Evolutionary conservation across 2,888 invertebrate species (phyloP), one percentile per base, ranked within the genome.

Genomic region (Nomada lathburiana): DNA sequence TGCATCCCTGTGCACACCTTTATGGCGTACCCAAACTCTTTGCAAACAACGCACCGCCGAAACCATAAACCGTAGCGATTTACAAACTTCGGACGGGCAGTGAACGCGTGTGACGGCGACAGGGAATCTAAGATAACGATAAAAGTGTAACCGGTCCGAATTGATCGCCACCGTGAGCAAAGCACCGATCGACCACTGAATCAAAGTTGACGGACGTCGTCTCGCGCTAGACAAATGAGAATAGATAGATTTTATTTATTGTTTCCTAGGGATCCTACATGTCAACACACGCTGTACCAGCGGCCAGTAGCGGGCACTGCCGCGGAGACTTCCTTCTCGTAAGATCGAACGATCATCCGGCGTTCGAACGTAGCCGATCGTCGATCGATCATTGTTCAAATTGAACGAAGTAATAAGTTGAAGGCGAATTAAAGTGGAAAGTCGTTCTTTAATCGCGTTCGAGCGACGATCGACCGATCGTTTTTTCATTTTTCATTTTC

Each of bases 191-290:
- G 88, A 90, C 87, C 90, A 86, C 29, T 77, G 82, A 86, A 91
- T 90, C 89, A 88, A 90, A 90, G 86, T 78, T 71, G 87, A 89
- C 84, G 79, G 86, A 86, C 82, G 59, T 76, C 78, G 87, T 89
- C 84, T 89, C 90, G 85, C 89, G 86, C 84, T 90, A 89, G 87
- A 85, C 89, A 86, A 89, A 90, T 88, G 89, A 92, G 89, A 89
- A 91, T 93, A 93, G 93, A 91, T 93, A 92, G 92, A 92, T 92
- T 93, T 93, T 93, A 93, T 93, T 93, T 93, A 93, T 93, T 93
- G 92, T 93, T 93, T 92, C 90, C 87, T 91, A 91, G 89, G 84
- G 87, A 90, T 89, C 86, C 72, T 75, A 86, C 80, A 80, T 57
- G 80, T 76, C 64, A 82, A 80, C 63, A 76, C 71, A 65, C 75